phyloP scores from a whole-genome alignment of 1,140 invertebrate species.

The Drosophila equinoxialis region DNA sequence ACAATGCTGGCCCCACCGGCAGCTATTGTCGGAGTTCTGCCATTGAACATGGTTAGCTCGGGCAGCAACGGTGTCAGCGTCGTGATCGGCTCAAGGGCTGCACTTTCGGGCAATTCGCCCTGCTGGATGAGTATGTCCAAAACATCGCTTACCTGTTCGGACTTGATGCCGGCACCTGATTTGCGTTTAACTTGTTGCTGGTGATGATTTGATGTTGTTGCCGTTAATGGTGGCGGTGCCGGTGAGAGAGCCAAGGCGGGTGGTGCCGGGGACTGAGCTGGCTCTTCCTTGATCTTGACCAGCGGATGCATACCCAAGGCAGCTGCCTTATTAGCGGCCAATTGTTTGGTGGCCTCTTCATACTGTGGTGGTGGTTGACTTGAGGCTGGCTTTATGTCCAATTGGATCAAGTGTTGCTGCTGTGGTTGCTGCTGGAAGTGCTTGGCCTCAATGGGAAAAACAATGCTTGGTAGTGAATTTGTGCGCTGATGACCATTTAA shows the following conservation, averaged over 20 bases:
- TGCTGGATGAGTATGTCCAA: constrained; percentile 97
- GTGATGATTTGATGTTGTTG: not conserved
- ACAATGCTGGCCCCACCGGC: constrained; percentile 66
- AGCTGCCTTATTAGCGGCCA: constrained; percentile 80
- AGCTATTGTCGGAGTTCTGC: constrained; percentile 41
- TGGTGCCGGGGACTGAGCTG: constrained; percentile 40
- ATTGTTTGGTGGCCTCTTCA: constrained; percentile 88
- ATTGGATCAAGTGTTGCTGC: constrained; percentile 72
- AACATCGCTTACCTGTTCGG: constrained; percentile 96
- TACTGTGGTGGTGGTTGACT: constrained; percentile 85
- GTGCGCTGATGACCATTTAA: constrained; percentile 78
- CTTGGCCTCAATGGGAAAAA: constrained; percentile 76
- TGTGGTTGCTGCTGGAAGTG: constrained; percentile 56
- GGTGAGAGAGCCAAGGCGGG: constrained; percentile 1
- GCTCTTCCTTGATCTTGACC: constrained; percentile 78
- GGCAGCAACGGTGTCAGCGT: constrained; percentile 83
- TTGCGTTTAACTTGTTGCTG: constrained; percentile 78
- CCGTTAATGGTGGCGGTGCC: constrained; percentile 31
- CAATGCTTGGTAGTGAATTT: constrained; percentile 76
- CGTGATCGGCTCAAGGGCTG: constrained; percentile 90
- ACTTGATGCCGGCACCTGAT: constrained; percentile 86
- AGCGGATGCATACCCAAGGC: constrained; percentile 52
- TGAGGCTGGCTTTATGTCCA: constrained; percentile 83
- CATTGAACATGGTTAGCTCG: constrained; percentile 53
- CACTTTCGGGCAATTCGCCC: constrained; percentile 94